Conservation (phyloP, 2,113 vertebrate genomes). For the Daboia siamensis region DNA sequence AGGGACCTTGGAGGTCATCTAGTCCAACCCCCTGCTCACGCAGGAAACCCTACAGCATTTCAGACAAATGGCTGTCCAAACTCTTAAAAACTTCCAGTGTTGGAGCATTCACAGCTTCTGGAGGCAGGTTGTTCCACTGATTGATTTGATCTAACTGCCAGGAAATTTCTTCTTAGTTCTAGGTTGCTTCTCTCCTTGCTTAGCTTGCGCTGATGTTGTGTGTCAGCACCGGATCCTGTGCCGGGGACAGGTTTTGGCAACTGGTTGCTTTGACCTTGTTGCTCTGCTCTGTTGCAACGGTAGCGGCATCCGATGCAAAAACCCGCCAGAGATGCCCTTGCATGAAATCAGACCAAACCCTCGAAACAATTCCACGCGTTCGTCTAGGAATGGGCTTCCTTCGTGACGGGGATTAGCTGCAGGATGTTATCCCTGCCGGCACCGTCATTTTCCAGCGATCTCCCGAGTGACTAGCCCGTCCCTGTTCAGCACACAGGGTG, state of each 20-base stretch:
- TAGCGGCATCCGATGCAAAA: background rate
- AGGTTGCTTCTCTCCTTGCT: no score
- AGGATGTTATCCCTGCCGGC: background rate
- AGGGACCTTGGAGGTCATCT: no score
- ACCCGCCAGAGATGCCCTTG: background rate
- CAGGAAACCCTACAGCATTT: no score
- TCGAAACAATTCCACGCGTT: background rate
- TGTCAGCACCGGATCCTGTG: background rate
- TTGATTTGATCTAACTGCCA: no score
- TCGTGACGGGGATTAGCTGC: background rate
- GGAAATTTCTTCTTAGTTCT: no score
- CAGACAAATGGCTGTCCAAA: no score
- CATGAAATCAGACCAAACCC: background rate
- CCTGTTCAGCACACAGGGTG: background rate
- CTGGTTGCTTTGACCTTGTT: background rate
- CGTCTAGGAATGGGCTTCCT: background rate
- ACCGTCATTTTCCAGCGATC: background rate
- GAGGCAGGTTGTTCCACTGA: no score
- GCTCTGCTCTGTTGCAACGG: background rate
- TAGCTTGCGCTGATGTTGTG: background rate
- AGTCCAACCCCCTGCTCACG: no score
- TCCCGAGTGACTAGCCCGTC: background rate
- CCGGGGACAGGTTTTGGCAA: background rate
- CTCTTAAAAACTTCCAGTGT: no score
- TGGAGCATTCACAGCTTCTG: no score